A percentile compares a stretch with the other conserved stretches of the same genome.
Evolutionary conservation across 2,113 vertebrate species (phyloP).

Genomic region (Acanthisitta chloris): DNA sequence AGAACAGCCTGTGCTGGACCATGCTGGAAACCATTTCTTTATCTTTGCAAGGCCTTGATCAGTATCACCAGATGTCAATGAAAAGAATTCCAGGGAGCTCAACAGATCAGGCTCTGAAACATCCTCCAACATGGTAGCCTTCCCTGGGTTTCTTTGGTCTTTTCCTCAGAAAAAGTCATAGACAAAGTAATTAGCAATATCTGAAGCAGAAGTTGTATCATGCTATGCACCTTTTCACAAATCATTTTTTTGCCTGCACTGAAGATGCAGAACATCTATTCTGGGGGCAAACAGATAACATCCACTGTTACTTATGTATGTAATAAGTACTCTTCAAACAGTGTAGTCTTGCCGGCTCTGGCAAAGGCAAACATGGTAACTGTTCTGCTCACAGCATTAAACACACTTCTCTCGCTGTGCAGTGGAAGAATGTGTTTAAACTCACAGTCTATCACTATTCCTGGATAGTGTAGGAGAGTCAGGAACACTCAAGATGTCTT

Average conservation of each 20-base stretch:
- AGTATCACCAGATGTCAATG: background rate
- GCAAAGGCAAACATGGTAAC: constrained; percentile 13
- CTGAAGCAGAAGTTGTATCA: background rate
- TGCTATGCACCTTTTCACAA: background rate
- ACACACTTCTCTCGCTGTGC: background rate
- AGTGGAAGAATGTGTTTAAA: constrained; percentile 47
- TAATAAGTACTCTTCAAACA: background rate
- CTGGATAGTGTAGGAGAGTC: constrained; percentile 30
- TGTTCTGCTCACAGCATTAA: constrained; percentile 17
- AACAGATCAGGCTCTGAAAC: background rate
- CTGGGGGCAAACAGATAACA: background rate
- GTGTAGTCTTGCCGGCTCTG: background rate
- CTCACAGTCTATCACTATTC: constrained; percentile 34
- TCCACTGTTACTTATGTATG: background rate
- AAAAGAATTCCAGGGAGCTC: background rate
- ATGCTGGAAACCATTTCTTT: background rate
- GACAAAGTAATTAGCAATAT: background rate
- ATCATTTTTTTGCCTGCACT: background rate
- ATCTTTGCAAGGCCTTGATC: background rate
- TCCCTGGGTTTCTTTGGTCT: background rate
- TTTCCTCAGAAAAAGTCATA: background rate
- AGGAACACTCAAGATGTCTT: constrained; percentile 52
- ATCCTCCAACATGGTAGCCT: background rate
- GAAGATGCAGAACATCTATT: background rate
- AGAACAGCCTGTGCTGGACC: background rate